Conservation (phyloP, 1,140 invertebrate genomes). For the Heliconius hewitsoni region DNA sequence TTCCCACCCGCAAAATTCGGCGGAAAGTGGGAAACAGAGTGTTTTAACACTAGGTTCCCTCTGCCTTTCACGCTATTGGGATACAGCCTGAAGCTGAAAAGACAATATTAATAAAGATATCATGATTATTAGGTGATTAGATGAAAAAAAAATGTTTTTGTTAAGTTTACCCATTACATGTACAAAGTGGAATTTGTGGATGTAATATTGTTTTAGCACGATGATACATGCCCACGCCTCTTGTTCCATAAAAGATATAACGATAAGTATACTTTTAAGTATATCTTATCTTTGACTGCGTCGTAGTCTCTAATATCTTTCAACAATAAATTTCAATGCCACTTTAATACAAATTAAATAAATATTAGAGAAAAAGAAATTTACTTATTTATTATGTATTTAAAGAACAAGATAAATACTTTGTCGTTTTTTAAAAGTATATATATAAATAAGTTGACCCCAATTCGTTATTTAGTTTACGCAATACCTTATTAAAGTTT, state of each 20-base stretch:
- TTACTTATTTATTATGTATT: no score
- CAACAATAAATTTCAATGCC: background rate
- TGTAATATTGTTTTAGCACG: background rate
- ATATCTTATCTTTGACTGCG: constrained; percentile 3
- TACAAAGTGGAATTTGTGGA: background rate
- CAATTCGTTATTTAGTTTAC: constrained; percentile 20
- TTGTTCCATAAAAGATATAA: background rate
- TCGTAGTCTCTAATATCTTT: background rate
- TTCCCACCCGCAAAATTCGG: no score
- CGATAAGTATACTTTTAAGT: background rate
- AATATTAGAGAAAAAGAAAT: background rate
- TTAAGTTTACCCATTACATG: background rate
- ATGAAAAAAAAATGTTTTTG: no score
- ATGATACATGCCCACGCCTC: background rate
- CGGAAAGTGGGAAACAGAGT: no score
- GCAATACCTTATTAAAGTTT: constrained; percentile 29
- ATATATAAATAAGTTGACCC: constrained; percentile 13
- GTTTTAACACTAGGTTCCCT: no score
- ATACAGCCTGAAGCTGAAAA: no score
- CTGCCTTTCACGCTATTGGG: no score
- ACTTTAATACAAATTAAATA: background rate
- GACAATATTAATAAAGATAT: background rate
- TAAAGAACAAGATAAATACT: no score
- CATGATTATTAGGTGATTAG: no score
- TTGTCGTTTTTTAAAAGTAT: no score